Base-by-base conservation (phyloP, 2,797 vertebrate genomes). In the Pteropus rufus region DNA sequence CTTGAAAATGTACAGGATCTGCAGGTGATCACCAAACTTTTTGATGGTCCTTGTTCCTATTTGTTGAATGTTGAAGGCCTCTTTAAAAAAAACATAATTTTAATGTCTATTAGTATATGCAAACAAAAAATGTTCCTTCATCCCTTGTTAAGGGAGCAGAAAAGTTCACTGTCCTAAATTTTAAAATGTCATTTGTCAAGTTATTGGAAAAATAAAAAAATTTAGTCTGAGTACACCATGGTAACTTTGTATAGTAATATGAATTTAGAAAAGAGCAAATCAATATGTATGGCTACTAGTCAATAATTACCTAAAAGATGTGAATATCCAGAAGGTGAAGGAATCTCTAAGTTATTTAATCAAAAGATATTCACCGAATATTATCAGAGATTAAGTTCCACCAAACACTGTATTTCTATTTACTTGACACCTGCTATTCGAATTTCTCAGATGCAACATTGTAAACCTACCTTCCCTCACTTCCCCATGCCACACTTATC, bases 1-100 rank as follows among this genome's bases (percentile, higher is more conserved):
- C 39, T 94, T 97, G 34, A 77, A 79, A 93, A 89, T 46, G 70
- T n/a, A 76, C 44, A 29, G 75, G 44, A 94, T 84, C 65, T 83
- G 54, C 62, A 88, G 85, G 44, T 14, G 89, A 36, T 5, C n/a
- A 44, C 2, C 3, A 46, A 92, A 73, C 21, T 3, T 73, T 97
- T 60, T 90, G 3, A 95, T 14, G 81, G 69, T 83, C 82, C 90
- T 95, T 70, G 44, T 26, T 80, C 39, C 7, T 64, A 91, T 62
- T 5, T 23, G 31, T 77, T 62, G 26, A 77, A 58, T 65, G 56
- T 84, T 3, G 10, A 79, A 95, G 34, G 6, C 3, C 10, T 60
- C 83, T 91, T 85, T 89, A 52, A 92, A 86, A 92, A 89, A 34
- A 34, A 21, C 14, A 31, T 7, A 23, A 58, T 91, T 93, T 86